phyloP scores from a whole-genome alignment of 2,888 invertebrate species.

The Nasonovia ribisnigri region DNA sequence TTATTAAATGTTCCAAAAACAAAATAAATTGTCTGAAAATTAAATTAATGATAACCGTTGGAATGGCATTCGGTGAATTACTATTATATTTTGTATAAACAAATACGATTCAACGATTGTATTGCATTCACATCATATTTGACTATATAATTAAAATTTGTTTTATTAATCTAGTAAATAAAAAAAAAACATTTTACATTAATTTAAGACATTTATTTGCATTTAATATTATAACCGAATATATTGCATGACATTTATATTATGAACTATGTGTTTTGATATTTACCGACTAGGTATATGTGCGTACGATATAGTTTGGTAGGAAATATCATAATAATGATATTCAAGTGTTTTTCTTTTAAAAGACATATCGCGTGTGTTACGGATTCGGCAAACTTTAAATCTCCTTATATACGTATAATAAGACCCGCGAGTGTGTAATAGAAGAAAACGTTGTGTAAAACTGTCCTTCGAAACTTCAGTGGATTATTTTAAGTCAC shows the following conservation, averaged over 20 bases:
- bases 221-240: background rate
- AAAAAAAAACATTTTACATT: background rate
- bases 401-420: background rate
- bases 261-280: background rate
- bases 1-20: background rate
- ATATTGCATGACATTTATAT: background rate
- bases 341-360: background rate
- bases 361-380: background rate
- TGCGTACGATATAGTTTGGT: background rate
- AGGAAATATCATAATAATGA: background rate
- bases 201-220: background rate
- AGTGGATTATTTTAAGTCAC: background rate
- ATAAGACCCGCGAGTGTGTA: background rate
- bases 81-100: no score
- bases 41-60: background rate
- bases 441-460: background rate
- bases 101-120: background rate
- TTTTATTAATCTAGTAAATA: background rate
- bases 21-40: no score
- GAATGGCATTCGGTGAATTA: background rate
- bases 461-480: background rate
- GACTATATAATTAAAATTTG: background rate
- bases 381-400: conserved; percentile 1
- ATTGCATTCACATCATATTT: background rate
- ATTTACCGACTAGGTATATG: background rate